Evolutionary conservation across 2,888 invertebrate species (phyloP).

Genomic region (Noctua janthina): DNA sequence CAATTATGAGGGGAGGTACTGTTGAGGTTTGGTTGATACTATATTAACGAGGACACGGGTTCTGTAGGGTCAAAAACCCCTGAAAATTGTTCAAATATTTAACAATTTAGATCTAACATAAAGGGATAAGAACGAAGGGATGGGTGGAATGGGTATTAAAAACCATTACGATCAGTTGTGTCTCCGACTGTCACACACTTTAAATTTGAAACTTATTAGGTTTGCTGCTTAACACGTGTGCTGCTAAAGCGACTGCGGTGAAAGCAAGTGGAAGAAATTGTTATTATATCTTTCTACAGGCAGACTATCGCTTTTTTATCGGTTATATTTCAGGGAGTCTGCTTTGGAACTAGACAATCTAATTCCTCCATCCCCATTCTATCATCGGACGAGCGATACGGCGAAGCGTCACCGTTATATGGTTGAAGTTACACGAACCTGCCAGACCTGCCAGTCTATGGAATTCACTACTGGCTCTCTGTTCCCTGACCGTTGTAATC

Average conservation of each 20-base stretch:
- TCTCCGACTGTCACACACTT: not conserved
- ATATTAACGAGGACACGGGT: not conserved
- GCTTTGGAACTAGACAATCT: no score
- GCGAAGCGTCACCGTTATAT: no score
- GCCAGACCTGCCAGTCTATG: no score
- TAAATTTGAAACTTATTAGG: not conserved
- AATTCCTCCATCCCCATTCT: no score
- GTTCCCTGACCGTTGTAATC: no score
- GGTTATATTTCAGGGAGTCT: no score
- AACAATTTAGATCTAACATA: not conserved
- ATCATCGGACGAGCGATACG: no score
- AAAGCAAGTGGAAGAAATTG: not conserved
- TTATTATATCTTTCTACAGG: not conserved
- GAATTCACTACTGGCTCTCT: no score
- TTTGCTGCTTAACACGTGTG: no score
- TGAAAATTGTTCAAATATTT: not conserved
- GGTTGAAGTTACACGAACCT: no score
- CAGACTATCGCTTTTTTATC: not conserved
- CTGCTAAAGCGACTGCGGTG: not conserved
- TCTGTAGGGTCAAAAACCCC: not conserved
- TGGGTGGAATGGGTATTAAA: no score
- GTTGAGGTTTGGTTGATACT: not conserved
- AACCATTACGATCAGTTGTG: not conserved
- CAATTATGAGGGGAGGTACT: not conserved
- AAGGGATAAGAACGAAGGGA: not conserved